These are phyloP conservation scores for Lamprotornis superbus DNA, from an alignment of 2,113 vertebrate species.

Conservation along the genomic window DNA sequence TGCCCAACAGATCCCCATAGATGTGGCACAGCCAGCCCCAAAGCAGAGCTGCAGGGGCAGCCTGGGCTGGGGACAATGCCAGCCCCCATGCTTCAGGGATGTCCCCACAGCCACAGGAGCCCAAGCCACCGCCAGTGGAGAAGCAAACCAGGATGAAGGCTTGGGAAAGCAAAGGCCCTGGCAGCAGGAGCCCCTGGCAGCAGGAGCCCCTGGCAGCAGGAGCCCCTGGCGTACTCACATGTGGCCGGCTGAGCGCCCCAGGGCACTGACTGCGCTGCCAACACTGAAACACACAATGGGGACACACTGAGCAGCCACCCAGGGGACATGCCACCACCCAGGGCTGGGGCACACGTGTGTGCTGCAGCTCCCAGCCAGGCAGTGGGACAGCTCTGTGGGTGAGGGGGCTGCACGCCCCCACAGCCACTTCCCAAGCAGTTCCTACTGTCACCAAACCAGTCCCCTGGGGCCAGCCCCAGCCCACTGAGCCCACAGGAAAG, in stretches of 20 bases:
- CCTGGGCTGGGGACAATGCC: not conserved
- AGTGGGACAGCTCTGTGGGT: not conserved
- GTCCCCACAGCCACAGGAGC: not conserved
- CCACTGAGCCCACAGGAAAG: not conserved
- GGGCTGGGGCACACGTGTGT: not conserved
- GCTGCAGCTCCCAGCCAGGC: not conserved
- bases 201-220: not conserved
- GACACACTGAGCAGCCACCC: not conserved
- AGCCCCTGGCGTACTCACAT: constrained; percentile 82
- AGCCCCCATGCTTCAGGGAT: not conserved
- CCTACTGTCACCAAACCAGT: not conserved
- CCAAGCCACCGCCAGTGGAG: not conserved
- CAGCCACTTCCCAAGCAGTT: not conserved
- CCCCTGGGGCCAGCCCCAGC: not conserved
- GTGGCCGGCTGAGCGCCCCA: constrained; percentile 81
- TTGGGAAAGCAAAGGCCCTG: not conserved
- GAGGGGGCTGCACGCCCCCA: not conserved
- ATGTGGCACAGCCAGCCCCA: not conserved
- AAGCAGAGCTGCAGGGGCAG: not conserved
- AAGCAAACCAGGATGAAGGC: not conserved
- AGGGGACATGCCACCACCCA: not conserved
- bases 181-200: not conserved
- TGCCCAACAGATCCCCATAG: not conserved
- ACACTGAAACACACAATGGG: constrained; percentile 73
- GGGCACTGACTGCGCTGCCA: constrained; percentile 66